Base-by-base conservation (phyloP, 2,113 vertebrate genomes). In the Corythoichthys haematopterus region DNA sequence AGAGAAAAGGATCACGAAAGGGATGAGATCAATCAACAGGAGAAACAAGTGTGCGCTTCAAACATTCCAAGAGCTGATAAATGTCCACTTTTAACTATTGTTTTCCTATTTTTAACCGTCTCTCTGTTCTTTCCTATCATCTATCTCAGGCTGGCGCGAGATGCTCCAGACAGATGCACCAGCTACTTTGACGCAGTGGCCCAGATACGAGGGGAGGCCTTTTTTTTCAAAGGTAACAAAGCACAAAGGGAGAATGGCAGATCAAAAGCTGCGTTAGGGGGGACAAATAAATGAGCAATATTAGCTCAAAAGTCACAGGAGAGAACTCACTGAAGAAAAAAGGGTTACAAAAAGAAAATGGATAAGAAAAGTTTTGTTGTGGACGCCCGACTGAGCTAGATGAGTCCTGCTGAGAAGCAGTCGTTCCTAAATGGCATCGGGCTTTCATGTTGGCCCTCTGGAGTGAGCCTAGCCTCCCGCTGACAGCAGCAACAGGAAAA, bases 211-310 rank as follows among this genome's bases (percentile, higher is more conserved):
- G 96, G 96, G 1, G 96, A 98, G 82, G 95, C 94, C 46, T 98
- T 98, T 90, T 98, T 98, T 86, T 99, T 99, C 87, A 99, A 97
- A 96, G 97, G 97, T 98, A 90, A 56, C 6, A 16, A 48, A 28
- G 65, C 66, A 65, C 69, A 70, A 67, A 76, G 68, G 37, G 63
- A 65, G 52, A 67, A n/a, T 73, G 76, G 62, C 33, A 43, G 67
- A 69, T 2, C 76, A 73, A 2, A 52, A 71, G 62, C 66, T 35
- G n/a, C 46, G 13, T 40, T 57, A 64, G 73, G 52, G 64, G 62
- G 58, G 14, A 68, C 46, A 47, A 72, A 65, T 70, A 62, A 68
- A 66, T 64, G 61, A 56, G 65, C 55, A 70, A 74, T 75, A 80
- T 67, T 63, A 84, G 68, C 4, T 43, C 3, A 47, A 40, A 59